phyloP scores from a whole-genome alignment of 2,888 invertebrate species.

The Monopis laevigella region DNA sequence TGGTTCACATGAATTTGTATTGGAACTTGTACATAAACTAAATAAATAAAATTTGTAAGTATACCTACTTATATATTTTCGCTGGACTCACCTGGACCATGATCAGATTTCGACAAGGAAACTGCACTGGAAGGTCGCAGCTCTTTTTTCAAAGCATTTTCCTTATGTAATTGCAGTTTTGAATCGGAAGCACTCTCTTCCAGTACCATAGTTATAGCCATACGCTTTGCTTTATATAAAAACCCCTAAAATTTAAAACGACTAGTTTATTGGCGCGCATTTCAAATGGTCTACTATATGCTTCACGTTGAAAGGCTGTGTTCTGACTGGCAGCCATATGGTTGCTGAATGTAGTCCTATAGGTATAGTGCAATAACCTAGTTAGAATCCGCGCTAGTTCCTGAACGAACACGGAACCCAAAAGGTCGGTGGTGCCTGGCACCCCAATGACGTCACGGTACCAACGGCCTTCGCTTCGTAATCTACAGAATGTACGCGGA shows the following conservation, averaged over 20 bases:
- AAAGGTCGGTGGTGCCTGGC: constrained; percentile 53
- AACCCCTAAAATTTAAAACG: background rate
- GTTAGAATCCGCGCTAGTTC: constrained; percentile 36
- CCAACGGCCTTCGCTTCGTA: constrained; percentile 38
- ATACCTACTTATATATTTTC: too few species aligned
- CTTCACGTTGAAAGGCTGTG: constrained; percentile 28
- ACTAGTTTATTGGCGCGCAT: background rate
- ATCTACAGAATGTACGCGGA: constrained; percentile 31
- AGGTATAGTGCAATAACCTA: constrained; percentile 68
- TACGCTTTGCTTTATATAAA: too few species aligned
- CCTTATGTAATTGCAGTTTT: constrained; percentile 52
- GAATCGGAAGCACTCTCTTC: constrained; percentile 58
- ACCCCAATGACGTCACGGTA: constrained; percentile 57
- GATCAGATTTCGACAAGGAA: constrained; percentile 52
- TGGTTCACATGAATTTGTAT: too few species aligned
- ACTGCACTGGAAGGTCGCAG: constrained; percentile 51
- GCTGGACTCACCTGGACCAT: constrained; percentile 47
- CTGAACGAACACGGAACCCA: constrained; percentile 42
- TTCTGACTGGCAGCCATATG: constrained; percentile 26
- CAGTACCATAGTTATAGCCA: constrained; percentile 61
- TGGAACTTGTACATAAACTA: too few species aligned
- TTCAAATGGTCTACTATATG: constrained; percentile 20
- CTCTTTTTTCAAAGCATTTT: constrained; percentile 48
- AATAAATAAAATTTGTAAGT: too few species aligned
- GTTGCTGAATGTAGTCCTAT: constrained; percentile 36